Percentiles rank a stretch among this genome's conserved stretches.
These are phyloP conservation scores for Luperina nickerlii DNA, from an alignment of 2,888 invertebrate species.

Conservation along the genomic window DNA sequence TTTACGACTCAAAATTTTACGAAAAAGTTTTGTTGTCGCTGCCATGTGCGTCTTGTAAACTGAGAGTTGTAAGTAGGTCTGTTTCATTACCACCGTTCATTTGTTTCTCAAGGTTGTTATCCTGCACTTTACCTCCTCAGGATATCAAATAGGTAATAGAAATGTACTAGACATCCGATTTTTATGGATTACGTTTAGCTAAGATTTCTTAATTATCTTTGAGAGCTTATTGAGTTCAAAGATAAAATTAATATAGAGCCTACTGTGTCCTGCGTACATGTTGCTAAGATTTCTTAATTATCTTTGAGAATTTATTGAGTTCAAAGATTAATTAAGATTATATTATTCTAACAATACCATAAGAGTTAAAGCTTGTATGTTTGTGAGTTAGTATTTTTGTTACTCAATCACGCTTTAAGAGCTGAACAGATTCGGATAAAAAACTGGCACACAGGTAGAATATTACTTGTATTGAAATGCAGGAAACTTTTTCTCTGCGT, in stretches of 20 bases:
- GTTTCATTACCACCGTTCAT: slow-evolving; percentile 34
- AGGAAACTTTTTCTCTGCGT: too few relatives aligned
- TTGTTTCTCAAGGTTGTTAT: slow-evolving; percentile 32
- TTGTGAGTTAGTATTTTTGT: neutral
- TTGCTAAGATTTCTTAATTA: slow-evolving; percentile 1
- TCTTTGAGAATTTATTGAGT: neutral
- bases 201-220: slow-evolving; percentile 8
- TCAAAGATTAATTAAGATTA: neutral
- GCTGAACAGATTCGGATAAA: neutral
- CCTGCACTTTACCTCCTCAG: slow-evolving; percentile 1
- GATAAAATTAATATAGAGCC: neutral
- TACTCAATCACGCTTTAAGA: neutral
- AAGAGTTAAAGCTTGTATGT: neutral
- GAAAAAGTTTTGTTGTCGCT: too few relatives aligned
- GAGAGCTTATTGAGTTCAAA: neutral
- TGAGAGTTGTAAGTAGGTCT: slow-evolving; percentile 5
- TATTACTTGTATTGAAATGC: neutral
- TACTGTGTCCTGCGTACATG: too few relatives aligned
- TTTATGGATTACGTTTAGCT: neutral
- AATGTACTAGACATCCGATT: slow-evolving; percentile 18
- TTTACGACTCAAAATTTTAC: too few relatives aligned
- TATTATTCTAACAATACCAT: too few relatives aligned
- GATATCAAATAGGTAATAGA: slow-evolving; percentile 46
- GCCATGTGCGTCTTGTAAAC: neutral
- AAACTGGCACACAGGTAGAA: neutral